These are phyloP conservation scores for Tetragonula clypearis DNA, from an alignment of 1,140 invertebrate genomes.

Conservation along the genomic window DNA sequence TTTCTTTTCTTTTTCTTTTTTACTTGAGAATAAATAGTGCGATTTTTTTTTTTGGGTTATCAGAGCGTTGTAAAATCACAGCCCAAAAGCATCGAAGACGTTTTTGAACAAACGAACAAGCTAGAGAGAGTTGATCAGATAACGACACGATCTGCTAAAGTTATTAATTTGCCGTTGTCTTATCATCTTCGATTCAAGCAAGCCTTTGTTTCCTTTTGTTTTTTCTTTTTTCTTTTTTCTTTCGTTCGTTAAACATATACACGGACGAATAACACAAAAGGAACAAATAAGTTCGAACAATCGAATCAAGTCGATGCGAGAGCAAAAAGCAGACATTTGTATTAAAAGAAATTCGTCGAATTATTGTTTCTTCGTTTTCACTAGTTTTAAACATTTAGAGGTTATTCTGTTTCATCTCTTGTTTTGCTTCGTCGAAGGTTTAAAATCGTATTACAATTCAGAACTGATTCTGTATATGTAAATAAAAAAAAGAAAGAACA, in stretches of 20 bases:
- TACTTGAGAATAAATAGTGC: conserved; percentile 20
- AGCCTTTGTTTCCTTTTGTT: neutral
- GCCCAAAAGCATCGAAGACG: conserved; percentile 41
- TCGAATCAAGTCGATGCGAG: neutral
- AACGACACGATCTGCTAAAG: neutral
- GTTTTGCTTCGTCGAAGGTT: neutral
- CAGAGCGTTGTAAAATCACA: conserved; percentile 39
- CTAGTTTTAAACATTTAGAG: neutral
- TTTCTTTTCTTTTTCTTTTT: neutral
- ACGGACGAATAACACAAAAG: neutral
- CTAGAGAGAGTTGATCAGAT: neutral
- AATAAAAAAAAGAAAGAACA: neutral
- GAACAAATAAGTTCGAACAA: neutral
- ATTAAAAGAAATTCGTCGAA: conserved; percentile 12
- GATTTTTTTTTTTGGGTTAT: neutral
- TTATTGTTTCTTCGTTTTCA: neutral
- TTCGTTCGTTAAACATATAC: neutral
- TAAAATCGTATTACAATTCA: neutral
- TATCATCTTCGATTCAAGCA: neutral
- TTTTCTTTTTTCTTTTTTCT: too few relatives aligned
- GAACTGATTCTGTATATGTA: neutral
- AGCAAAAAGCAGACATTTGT: neutral
- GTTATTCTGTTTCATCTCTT: too few relatives aligned
- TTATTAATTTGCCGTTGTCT: neutral
- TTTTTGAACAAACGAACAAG: conserved; percentile 32